Percentiles rank a stretch among this genome's conserved stretches.
phyloP scores from a whole-genome alignment of 2,888 invertebrate species.

The Nudaria mundana region DNA sequence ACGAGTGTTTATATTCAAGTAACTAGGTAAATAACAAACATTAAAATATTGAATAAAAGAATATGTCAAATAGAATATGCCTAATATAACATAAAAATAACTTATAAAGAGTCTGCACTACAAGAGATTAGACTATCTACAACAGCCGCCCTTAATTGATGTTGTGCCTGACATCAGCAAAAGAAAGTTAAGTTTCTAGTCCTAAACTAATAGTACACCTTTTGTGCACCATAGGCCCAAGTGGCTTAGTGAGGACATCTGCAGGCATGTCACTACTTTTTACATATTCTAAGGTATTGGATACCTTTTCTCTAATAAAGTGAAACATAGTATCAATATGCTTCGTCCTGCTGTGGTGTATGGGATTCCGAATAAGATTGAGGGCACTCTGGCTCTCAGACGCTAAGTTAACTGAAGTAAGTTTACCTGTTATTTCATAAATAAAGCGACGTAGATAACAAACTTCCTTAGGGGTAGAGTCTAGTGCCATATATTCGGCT shows the following conservation, averaged over 20 bases:
- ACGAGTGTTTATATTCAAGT: no score
- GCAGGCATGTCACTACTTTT: neutral
- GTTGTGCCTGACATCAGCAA: neutral
- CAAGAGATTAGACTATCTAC: neutral
- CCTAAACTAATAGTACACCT: neutral
- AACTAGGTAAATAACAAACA: no score
- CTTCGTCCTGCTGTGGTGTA: conserved; percentile 5
- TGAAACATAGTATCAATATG: conserved; percentile 4
- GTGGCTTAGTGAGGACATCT: neutral
- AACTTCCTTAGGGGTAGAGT: no score
- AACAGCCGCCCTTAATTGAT: neutral
- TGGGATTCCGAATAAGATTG: conserved; percentile 1
- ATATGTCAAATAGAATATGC: no score
- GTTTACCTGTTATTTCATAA: conserved; percentile 2
- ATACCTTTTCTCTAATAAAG: conserved; percentile 3
- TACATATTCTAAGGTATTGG: neutral
- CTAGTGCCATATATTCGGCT: neutral
- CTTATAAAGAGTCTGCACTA: neutral
- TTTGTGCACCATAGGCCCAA: no score
- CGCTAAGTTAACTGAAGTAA: neutral
- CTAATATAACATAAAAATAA: neutral
- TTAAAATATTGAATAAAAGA: no score
- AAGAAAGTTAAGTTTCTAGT: neutral
- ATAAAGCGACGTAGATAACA: neutral
- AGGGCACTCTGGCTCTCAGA: conserved; percentile 6